Conservation (phyloP, 2,888 invertebrate genomes). For the Erynnis tages region DNA sequence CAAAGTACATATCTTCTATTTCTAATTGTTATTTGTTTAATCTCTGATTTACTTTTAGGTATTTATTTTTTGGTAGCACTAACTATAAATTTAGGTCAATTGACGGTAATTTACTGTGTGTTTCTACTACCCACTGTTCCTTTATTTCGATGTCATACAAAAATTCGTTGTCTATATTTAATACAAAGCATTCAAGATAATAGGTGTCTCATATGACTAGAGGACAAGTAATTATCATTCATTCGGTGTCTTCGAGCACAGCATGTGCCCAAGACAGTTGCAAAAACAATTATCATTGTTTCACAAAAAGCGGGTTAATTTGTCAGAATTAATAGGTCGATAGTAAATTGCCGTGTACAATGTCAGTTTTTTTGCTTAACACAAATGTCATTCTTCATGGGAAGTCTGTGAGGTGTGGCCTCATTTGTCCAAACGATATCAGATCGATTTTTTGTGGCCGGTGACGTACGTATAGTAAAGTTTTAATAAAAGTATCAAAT, state of each 20-base stretch:
- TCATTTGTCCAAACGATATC: slow-evolving; percentile 7
- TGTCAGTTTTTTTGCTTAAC: slow-evolving; percentile 17
- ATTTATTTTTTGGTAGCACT: too few relatives aligned
- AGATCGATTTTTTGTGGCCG: too few relatives aligned
- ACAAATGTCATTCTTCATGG: slow-evolving; percentile 31
- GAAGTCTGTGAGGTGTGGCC: neutral
- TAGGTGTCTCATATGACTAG: slow-evolving; percentile 6
- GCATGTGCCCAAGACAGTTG: slow-evolving; percentile 39
- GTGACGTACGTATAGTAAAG: too few relatives aligned
- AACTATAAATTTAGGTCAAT: too few relatives aligned
- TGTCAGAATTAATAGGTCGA: slow-evolving; percentile 33
- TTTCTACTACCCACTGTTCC: too few relatives aligned
- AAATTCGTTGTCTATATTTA: too few relatives aligned
- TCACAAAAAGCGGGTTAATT: slow-evolving; percentile 33
- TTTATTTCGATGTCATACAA: too few relatives aligned
- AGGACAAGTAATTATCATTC: slow-evolving; percentile 21
- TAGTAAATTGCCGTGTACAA: slow-evolving; percentile 30
- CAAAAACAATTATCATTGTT: slow-evolving; percentile 41
- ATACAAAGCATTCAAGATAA: slow-evolving; percentile 12
- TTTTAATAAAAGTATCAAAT: too few relatives aligned
- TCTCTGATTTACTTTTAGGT: too few relatives aligned
- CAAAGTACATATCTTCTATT: too few relatives aligned
- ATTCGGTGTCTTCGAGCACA: slow-evolving; percentile 1
- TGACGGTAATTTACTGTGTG: too few relatives aligned
- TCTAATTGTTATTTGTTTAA: too few relatives aligned